These are phyloP conservation scores for Drosophila neotestacea DNA, from an alignment of 2,888 invertebrate species.

Conservation along the genomic window DNA sequence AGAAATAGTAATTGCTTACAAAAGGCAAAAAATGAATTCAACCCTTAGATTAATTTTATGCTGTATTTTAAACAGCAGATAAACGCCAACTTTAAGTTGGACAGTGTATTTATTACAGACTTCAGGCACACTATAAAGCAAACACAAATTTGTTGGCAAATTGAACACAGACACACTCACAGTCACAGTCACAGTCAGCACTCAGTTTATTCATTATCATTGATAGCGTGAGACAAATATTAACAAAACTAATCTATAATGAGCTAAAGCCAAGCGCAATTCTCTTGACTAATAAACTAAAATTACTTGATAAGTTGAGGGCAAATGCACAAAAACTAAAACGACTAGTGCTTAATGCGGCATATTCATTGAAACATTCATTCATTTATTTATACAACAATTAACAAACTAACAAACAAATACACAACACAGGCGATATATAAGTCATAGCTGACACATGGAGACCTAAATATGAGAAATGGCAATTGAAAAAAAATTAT, in stretches of 20 bases:
- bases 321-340: conserved; percentile 53
- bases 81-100: conserved; percentile 47
- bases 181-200: conserved; percentile 4
- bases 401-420: conserved; percentile 24
- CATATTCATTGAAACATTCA: conserved; percentile 14
- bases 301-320: conserved; percentile 65
- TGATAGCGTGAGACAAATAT: conserved; percentile 32
- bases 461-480: conserved; percentile 28
- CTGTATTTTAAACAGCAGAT: conserved; percentile 6
- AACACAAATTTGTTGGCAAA: conserved; percentile 23
- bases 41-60: conserved; percentile 37
- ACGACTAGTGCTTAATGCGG: conserved; percentile 45
- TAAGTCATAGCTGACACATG: conserved; percentile 32
- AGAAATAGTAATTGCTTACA: conserved; percentile 27
- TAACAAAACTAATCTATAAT: conserved; percentile 40
- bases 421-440: conserved; percentile 19
- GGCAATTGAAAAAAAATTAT: conserved; percentile 32
- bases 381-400: conserved; percentile 24
- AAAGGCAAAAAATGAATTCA: conserved; percentile 51
- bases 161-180: conserved; percentile 19
- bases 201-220: conserved; percentile 29
- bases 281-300: conserved; percentile 69
- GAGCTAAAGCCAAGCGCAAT: conserved; percentile 24
- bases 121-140: conserved; percentile 1
- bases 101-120: conserved; percentile 48